These are phyloP conservation scores for Spizaetus ornatus DNA, from an alignment of 2,113 vertebrate genomes.

Conservation along the genomic window DNA sequence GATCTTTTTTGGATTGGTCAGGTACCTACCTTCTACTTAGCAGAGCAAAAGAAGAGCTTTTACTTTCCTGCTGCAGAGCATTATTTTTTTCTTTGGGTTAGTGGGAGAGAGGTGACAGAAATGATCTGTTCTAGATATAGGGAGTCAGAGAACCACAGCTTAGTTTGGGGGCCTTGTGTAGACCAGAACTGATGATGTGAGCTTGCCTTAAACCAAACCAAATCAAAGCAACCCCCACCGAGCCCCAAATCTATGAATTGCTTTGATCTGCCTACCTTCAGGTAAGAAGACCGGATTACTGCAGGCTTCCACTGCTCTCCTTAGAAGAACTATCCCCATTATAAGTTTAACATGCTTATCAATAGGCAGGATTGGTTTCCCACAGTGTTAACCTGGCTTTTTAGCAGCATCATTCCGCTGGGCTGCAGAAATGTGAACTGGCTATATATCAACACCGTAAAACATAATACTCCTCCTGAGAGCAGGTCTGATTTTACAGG, in stretches of 20 bases:
- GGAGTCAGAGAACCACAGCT: background rate
- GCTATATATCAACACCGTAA: background rate
- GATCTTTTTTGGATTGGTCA: background rate
- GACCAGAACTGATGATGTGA: background rate
- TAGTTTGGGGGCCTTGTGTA: background rate
- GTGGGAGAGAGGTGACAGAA: background rate
- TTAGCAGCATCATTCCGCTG: background rate
- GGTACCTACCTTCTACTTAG: background rate
- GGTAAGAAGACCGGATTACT: background rate
- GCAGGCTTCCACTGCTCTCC: background rate
- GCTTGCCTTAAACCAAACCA: background rate
- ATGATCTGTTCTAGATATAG: background rate
- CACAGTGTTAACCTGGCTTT: rapidly evolving
- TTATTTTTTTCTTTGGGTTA: background rate
- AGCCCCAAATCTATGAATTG: background rate
- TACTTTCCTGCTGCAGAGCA: background rate
- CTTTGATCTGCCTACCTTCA: background rate
- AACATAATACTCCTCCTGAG: background rate
- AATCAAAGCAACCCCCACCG: rapidly evolving
- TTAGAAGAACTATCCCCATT: background rate
- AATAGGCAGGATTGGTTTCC: background rate
- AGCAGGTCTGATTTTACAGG: background rate
- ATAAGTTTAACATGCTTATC: background rate
- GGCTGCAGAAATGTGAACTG: background rate
- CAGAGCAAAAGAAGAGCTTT: background rate